Conservation (phyloP, 37 sponge, comb jelly and placozoan species). For the Amphimedon queenslandica region DNA sequence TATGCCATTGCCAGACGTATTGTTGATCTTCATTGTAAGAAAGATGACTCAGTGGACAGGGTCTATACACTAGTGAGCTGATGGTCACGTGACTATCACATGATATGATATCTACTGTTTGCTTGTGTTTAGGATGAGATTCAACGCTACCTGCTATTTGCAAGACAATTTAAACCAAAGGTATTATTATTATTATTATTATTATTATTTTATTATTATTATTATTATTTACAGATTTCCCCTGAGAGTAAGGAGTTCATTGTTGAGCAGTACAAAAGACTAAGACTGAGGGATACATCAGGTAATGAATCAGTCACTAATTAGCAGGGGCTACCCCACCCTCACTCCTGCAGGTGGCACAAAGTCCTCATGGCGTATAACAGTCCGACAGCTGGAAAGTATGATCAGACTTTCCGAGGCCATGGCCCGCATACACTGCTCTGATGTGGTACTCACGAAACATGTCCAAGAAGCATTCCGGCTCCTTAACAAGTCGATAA, state of each 20-base stretch:
- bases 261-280: constrained; percentile 91
- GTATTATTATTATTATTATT: constrained; percentile 17
- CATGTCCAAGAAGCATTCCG: constrained; percentile 98
- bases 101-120: background rate
- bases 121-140: constrained; percentile 77
- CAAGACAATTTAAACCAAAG: constrained; percentile 93
- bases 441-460: constrained; percentile 85
- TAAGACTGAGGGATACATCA: constrained; percentile 86
- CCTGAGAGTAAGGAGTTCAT: constrained; percentile 87
- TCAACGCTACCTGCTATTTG: constrained; percentile 90
- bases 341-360: constrained; percentile 45
- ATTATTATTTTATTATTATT: background rate
- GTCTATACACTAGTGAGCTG: constrained; percentile 72
- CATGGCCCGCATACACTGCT: constrained; percentile 95
- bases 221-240: constrained; percentile 43
- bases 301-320: too few relatives aligned
- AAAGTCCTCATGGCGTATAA: constrained; percentile 94
- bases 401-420: constrained; percentile 98
- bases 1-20: constrained; percentile 97
- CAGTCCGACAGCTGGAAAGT: constrained; percentile 99
- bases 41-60: constrained; percentile 64
- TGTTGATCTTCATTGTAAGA: constrained; percentile 86
- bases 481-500: constrained; percentile 92
- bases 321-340: background rate
- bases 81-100: background rate